Percentiles rank a stretch among this genome's conserved stretches.
Conservation (phyloP, 2,113 vertebrate species). For the Pungitius pungitius region DNA sequence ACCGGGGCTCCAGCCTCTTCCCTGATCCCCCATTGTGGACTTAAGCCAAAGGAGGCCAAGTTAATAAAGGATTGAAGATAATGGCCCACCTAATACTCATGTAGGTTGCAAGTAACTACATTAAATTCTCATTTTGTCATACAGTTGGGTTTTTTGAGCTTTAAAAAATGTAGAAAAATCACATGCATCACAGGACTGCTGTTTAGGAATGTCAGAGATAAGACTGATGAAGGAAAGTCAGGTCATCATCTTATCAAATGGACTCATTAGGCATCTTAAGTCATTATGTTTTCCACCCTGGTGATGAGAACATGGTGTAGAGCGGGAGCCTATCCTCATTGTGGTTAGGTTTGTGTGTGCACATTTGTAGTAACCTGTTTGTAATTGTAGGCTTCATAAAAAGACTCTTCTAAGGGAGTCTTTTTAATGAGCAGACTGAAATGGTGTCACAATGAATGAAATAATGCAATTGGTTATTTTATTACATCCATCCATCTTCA, state of each 20-base stretch:
- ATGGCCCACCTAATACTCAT: slow-evolving; percentile 34
- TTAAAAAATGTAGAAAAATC: slow-evolving; percentile 26
- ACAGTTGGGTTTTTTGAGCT: slow-evolving; percentile 21
- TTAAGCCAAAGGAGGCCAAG: slow-evolving; percentile 62
- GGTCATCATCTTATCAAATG: slow-evolving; percentile 8
- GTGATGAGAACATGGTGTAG: slow-evolving; percentile 16
- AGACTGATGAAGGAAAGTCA: slow-evolving; percentile 18
- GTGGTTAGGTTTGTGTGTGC: neutral
- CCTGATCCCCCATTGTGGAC: slow-evolving; percentile 60
- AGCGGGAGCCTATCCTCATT: neutral
- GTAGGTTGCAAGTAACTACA: slow-evolving; percentile 29
- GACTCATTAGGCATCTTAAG: slow-evolving; percentile 9
- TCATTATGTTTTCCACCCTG: neutral
- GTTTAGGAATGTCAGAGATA: slow-evolving; percentile 34
- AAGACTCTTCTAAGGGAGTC: neutral
- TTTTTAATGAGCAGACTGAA: neutral
- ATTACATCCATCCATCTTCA: too few relatives aligned
- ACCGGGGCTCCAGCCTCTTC: slow-evolving; percentile 56
- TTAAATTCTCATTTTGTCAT: too few relatives aligned
- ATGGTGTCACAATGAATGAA: neutral
- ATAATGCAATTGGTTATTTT: neutral
- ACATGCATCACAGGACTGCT: slow-evolving; percentile 29
- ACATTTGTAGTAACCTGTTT: neutral
- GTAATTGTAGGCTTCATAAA: neutral
- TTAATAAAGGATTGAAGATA: slow-evolving; percentile 68